Evolutionary conservation across 1,140 invertebrate genomes (phyloP), one percentile per base, ranked within the genome.

Genomic region (Cotesia glomerata): DNA sequence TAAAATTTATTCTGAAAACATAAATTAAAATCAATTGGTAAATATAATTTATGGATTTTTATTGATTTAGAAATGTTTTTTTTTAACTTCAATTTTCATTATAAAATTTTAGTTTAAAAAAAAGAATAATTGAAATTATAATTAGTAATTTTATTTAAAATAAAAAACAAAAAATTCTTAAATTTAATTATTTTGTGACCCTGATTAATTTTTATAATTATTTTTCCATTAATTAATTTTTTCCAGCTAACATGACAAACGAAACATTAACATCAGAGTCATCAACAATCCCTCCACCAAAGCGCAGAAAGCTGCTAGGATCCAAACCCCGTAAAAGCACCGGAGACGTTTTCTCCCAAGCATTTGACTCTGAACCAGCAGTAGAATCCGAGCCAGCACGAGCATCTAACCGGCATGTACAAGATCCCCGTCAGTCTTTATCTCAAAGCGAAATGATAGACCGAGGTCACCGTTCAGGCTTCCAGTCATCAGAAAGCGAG

Each of bases 281-380:
- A 51, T 49, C 39, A 1, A 49, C 39, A 11, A 66, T 18, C n/a
- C 11, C 13, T 2, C 9, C 4, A 51, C 35, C 69, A 16, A 73
- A 69, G 32, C 68, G 63, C 39, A 51, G 58, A 58, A 68, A 51
- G 51, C 4, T 62, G 0, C 2, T 34, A 14, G 16, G 54, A 2
- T 11, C 32, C 2, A 62, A 34, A 52, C 9, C 14, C 35, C 16
- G 52, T 8, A 62, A 63, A 52, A 62, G 49, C 13, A 51, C n/a
- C 0, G 65, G 49, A 16, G 58, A 73, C 16, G 13, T 54, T 56
- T 73, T 68, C 54, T 26, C 52, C 34, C 18, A 52, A 18, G 58
- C 34, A 11, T 26, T 73, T 3, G 36, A 49, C 35, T 52, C 35
- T 5, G 69, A 71, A 5, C n/a, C 16, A 0, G 56, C 54, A 45